Conservation (phyloP, 1,140 invertebrate genomes). For the Ganaspis sp. region DNA sequence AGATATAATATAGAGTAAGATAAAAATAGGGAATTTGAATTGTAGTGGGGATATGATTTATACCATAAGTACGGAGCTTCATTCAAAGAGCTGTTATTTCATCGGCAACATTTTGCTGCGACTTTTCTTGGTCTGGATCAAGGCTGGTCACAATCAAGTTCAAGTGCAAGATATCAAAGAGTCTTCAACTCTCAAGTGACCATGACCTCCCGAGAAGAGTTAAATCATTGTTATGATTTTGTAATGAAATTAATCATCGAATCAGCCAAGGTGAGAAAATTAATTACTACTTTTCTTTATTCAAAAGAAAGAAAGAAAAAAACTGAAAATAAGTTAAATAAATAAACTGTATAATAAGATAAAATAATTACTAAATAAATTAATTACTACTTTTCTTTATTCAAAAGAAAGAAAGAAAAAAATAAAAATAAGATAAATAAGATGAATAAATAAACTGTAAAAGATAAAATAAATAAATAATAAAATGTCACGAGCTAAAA, state of each 20-base stretch:
- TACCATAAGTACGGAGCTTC: slow-evolving; percentile 57
- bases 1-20: background rate
- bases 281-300: background rate
- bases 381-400: background rate
- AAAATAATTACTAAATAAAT: too few species aligned
- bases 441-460: too few species aligned
- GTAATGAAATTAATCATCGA: slow-evolving; percentile 57
- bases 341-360: too few species aligned
- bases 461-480: too few species aligned
- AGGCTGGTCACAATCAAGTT: slow-evolving; percentile 40
- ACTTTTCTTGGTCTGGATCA: slow-evolving; percentile 34
- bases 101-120: background rate
- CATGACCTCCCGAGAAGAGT: slow-evolving; percentile 47
- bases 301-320: too few species aligned
- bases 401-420: too few species aligned
- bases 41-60: slow-evolving; percentile 51
- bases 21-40: background rate
- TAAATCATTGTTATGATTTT: slow-evolving; percentile 59
- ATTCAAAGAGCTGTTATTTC: slow-evolving; percentile 49
- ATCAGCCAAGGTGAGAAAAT: slow-evolving; percentile 56
- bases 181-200: slow-evolving; percentile 4
- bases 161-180: slow-evolving; percentile 16
- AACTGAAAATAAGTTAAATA: too few species aligned
- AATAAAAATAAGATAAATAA: too few species aligned
- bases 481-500: too few species aligned